Evolutionary conservation across 2,888 invertebrate genomes (phyloP).

Genomic region (Phyllotreta striolata): DNA sequence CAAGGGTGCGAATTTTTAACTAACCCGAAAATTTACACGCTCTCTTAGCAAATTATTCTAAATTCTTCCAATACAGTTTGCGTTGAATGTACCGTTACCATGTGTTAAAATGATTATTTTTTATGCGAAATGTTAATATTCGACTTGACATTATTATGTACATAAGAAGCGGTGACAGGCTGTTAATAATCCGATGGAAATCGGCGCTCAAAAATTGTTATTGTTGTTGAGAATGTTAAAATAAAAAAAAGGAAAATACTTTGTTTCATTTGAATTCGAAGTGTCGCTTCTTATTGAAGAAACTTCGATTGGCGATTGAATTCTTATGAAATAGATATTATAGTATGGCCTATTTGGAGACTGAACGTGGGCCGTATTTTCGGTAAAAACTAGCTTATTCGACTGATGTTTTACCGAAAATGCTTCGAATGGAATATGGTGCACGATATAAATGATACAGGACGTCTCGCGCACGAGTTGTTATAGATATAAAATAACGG

Average conservation of each 20-base stretch:
- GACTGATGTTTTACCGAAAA: constrained; percentile 23
- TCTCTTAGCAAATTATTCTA: constrained; percentile 2
- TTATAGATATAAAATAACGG: constrained; percentile 34
- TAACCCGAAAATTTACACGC: too few species aligned
- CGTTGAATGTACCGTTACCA: constrained; percentile 7
- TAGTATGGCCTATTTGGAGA: constrained; percentile 36
- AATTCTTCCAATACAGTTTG: constrained; percentile 11
- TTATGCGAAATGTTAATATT: constrained; percentile 38
- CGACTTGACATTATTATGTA: constrained; percentile 35
- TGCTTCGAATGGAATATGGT: constrained; percentile 38
- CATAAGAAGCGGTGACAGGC: constrained; percentile 26
- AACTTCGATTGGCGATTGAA: neutral
- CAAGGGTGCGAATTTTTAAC: too few species aligned
- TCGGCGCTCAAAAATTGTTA: constrained; percentile 41
- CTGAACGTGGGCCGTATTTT: constrained; percentile 37
- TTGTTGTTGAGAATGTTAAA: constrained; percentile 35
- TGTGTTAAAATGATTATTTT: constrained; percentile 34
- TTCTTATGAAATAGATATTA: neutral
- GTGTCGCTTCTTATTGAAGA: neutral
- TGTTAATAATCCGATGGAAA: constrained; percentile 28
- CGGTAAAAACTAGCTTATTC: neutral
- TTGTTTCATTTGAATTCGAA: constrained; percentile 5
- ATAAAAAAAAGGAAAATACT: too few species aligned
- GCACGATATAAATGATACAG: constrained; percentile 19
- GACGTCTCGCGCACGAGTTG: constrained; percentile 20